Evolutionary conservation across 1,140 invertebrate species (phyloP).

Genomic region (Danaus melanippus): DNA sequence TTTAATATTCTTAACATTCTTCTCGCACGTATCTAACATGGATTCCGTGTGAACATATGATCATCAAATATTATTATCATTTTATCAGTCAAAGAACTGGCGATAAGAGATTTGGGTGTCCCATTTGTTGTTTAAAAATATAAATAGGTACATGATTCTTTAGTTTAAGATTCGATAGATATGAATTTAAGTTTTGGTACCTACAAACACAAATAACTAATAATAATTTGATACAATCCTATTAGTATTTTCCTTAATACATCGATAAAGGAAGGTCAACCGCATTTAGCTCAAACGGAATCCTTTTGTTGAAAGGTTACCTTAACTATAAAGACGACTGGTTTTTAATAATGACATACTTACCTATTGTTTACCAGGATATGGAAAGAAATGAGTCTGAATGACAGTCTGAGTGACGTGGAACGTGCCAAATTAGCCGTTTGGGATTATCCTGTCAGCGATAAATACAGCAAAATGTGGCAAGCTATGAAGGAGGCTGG

Average conservation of each 20-base stretch:
- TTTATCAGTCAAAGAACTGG: conserved; percentile 15
- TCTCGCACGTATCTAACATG: neutral
- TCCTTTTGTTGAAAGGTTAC: neutral
- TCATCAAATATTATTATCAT: conserved; percentile 12
- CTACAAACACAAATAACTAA: too few species aligned
- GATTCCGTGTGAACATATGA: conserved; percentile 6
- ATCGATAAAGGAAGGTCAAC: too few species aligned
- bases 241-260: too few species aligned
- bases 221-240: too few species aligned
- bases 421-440: conserved; percentile 95
- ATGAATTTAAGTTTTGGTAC: neutral
- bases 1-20: neutral
- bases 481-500: conserved; percentile 94
- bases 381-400: conserved; percentile 98
- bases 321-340: neutral
- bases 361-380: conserved; percentile 75
- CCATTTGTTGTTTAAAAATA: too few species aligned
- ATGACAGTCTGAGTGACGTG: conserved; percentile 90
- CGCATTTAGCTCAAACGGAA: too few species aligned
- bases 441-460: conserved; percentile 98
- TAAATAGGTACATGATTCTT: neutral
- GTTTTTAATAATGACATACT: neutral
- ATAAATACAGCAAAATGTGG: conserved; percentile 99
- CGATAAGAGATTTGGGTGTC: neutral
- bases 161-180: neutral